Evolutionary conservation across 2,113 vertebrate species (phyloP).

Genomic region (Delphinus delphis): DNA sequence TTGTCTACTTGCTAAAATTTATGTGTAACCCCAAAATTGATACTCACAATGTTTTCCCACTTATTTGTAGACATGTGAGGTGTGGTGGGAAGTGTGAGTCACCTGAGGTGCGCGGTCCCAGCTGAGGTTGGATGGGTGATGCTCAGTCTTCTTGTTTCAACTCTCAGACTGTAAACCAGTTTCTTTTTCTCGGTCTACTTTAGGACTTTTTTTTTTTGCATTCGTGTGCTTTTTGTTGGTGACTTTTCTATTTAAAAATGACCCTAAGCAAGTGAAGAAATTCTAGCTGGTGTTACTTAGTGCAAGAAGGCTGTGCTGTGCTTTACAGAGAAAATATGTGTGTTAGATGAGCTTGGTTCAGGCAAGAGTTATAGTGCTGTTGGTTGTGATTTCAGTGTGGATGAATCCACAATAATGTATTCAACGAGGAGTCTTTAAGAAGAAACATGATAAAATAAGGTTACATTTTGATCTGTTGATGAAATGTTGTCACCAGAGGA

Average conservation of each 20-base stretch:
- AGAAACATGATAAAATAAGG: background rate
- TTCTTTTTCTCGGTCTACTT: rapidly evolving
- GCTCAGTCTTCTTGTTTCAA: background rate
- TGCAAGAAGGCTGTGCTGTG: rapidly evolving
- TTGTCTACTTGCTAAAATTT: background rate
- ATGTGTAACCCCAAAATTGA: background rate
- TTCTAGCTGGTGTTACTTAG: rapidly evolving
- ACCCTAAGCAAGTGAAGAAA: rapidly evolving
- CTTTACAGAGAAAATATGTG: background rate
- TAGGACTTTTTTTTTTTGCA: too few relatives aligned
- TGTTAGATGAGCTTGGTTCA: rapidly evolving
- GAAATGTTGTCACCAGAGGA: background rate
- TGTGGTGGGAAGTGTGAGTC: background rate
- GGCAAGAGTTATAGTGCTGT: too few relatives aligned
- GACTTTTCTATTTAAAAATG: background rate
- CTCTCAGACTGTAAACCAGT: background rate
- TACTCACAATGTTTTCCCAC: background rate
- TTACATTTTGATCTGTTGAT: background rate
- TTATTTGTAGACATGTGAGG: background rate
- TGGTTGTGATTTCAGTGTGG: background rate
- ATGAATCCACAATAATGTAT: background rate
- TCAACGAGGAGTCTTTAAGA: background rate
- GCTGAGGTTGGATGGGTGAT: background rate
- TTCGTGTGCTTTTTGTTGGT: background rate
- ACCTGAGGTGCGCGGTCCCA: rapidly evolving